These are phyloP conservation scores for Halcyon chelicuti DNA, from an alignment of 2,797 vertebrate species.

Conservation along the genomic window DNA sequence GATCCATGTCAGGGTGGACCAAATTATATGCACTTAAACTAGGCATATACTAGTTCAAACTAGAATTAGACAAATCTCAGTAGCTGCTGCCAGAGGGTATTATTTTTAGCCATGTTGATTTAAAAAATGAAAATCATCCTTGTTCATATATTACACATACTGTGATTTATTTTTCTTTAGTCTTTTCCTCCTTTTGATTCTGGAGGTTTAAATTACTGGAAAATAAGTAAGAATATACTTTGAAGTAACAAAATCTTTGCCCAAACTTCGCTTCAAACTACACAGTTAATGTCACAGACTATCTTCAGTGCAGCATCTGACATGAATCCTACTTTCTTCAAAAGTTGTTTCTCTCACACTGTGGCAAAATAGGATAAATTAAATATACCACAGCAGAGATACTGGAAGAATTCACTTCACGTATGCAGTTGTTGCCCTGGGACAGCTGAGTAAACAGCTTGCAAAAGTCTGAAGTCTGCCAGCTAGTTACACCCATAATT, in stretches of 20 bases:
- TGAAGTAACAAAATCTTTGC: background rate
- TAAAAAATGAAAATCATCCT: background rate
- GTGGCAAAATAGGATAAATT: slow-evolving; percentile 77
- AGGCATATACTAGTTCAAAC: background rate
- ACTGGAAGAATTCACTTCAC: slow-evolving; percentile 81
- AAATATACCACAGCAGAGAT: slow-evolving; percentile 75
- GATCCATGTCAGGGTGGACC: background rate
- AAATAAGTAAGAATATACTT: background rate
- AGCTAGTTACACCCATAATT: slow-evolving; percentile 87
- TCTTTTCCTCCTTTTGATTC: background rate
- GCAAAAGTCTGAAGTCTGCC: slow-evolving; percentile 82
- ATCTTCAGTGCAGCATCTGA: background rate
- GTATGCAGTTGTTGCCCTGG: slow-evolving; percentile 79
- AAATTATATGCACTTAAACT: background rate
- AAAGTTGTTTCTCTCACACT: slow-evolving; percentile 17
- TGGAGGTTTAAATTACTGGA: background rate
- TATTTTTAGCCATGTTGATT: background rate
- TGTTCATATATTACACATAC: background rate
- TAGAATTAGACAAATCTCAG: background rate
- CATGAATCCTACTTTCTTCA: background rate
- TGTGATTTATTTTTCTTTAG: background rate
- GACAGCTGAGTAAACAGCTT: slow-evolving; percentile 88
- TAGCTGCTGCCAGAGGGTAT: background rate
- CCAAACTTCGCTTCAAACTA: background rate
- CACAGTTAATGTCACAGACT: background rate